Conservation (phyloP, 2,797 vertebrate genomes). For the Monodelphis domestica region DNA sequence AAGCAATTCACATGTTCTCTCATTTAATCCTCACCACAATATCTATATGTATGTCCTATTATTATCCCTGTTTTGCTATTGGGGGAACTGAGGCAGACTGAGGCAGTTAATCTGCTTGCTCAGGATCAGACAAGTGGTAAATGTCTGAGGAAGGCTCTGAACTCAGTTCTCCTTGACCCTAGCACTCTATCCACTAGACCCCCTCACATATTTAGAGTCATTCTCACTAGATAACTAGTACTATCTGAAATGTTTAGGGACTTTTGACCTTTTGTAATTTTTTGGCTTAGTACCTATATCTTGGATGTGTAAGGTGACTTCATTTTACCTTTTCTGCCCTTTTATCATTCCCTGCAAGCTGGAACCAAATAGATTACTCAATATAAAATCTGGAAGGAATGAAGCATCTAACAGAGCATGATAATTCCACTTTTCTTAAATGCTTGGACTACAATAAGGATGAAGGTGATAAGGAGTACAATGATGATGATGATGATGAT, state of each 20-base stretch:
- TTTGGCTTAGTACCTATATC: background rate
- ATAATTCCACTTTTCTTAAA: no score
- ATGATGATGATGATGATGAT: fast-evolving
- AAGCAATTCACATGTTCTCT: background rate
- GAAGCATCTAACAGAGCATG: background rate
- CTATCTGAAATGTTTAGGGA: background rate
- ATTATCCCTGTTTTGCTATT: background rate
- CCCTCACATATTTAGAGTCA: no score
- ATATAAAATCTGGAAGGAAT: no score
- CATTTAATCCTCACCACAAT: background rate
- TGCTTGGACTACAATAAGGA: background rate
- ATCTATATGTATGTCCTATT: background rate
- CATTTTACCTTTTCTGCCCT: background rate
- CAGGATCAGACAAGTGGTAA: background rate
- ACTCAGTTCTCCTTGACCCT: background rate
- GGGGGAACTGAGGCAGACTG: background rate
- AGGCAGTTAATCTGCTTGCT: background rate
- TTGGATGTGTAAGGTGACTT: background rate
- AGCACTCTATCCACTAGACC: background rate
- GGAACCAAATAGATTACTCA: background rate
- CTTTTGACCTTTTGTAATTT: background rate
- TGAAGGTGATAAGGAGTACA: background rate
- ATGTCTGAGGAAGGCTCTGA: background rate
- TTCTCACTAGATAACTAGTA: background rate
- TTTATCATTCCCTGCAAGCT: background rate